phyloP scores from a whole-genome alignment of 2,888 invertebrate genomes.

The Pteria penguin region DNA sequence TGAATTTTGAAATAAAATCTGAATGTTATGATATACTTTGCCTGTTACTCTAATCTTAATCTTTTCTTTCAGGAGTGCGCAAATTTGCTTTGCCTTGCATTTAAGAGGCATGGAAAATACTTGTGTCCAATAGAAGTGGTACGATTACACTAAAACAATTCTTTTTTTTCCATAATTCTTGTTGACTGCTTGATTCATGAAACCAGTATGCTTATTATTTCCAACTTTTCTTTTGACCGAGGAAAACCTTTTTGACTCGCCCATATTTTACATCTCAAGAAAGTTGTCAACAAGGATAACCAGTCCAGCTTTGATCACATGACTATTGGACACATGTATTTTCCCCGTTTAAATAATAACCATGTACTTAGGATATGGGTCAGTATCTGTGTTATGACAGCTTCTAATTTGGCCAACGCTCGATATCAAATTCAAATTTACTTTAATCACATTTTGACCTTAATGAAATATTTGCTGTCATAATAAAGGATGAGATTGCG shows the following conservation, averaged over 20 bases:
- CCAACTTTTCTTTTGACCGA: not conserved
- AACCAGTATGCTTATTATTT: too few species aligned
- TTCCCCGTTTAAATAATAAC: not conserved
- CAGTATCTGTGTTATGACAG: conserved; percentile 57
- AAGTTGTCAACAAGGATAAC: conserved; percentile 20
- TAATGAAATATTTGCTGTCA: conserved; percentile 14
- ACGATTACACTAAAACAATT: too few species aligned
- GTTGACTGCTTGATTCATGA: not conserved
- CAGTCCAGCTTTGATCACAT: not conserved
- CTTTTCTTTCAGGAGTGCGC: conserved; percentile 44
- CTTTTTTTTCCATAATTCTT: not conserved
- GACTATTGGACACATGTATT: not conserved
- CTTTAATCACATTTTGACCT: conserved; percentile 10
- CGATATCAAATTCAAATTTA: not conserved
- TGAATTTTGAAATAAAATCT: too few species aligned
- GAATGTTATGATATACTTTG: conserved; percentile 2
- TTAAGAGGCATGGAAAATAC: conserved; percentile 26
- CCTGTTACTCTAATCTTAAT: conserved; percentile 34
- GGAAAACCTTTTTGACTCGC: not conserved
- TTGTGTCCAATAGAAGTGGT: not conserved
- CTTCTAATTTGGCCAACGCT: conserved; percentile 34
- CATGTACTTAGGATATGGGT: conserved; percentile 57
- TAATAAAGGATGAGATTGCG: conserved; percentile 45
- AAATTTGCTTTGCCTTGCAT: conserved; percentile 31
- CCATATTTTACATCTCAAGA: not conserved